These are phyloP conservation scores for Stictocephala bisonia DNA, from an alignment of 2,888 invertebrate genomes.

Conservation along the genomic window DNA sequence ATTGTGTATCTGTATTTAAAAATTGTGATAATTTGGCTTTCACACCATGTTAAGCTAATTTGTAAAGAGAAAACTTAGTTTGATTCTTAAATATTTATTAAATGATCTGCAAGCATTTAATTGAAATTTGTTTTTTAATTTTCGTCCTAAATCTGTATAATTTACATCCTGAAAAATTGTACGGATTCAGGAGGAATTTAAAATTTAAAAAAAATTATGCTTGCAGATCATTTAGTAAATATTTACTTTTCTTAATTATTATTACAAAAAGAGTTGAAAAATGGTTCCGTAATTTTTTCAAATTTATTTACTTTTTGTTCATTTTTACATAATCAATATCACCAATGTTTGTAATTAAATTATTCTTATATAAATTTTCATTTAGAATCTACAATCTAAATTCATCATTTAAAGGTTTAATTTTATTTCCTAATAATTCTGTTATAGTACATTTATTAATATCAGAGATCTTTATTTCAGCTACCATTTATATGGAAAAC, in stretches of 20 bases:
- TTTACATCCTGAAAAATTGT: no score
- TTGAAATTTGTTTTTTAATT: constrained; percentile 28
- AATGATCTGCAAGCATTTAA: constrained; percentile 23
- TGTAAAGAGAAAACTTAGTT: background rate
- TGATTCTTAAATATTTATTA: constrained; percentile 21
- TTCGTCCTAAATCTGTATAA: constrained; percentile 16
- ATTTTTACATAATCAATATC: constrained; percentile 39
- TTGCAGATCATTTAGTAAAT: no score
- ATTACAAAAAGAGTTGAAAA: constrained; percentile 26
- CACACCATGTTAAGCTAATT: constrained; percentile 13
- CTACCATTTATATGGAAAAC: no score
- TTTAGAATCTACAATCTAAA: constrained; percentile 35
- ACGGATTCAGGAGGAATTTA: no score
- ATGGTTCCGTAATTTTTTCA: constrained; percentile 33
- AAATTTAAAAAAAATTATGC: no score
- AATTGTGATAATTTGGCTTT: constrained; percentile 24
- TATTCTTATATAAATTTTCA: constrained; percentile 25
- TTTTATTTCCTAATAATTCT: constrained; percentile 28
- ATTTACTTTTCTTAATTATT: no score
- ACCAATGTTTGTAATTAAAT: constrained; percentile 37
- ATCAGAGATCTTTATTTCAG: no score
- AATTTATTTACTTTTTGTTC: constrained; percentile 8
- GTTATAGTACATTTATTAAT: constrained; percentile 30
- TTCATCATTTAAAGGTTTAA: constrained; percentile 32
- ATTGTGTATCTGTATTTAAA: background rate